Evolutionary conservation across 30 jellyfish, hydroid and myxozoan genomes (phyloP).

Genomic region (Turritopsis rubra): DNA sequence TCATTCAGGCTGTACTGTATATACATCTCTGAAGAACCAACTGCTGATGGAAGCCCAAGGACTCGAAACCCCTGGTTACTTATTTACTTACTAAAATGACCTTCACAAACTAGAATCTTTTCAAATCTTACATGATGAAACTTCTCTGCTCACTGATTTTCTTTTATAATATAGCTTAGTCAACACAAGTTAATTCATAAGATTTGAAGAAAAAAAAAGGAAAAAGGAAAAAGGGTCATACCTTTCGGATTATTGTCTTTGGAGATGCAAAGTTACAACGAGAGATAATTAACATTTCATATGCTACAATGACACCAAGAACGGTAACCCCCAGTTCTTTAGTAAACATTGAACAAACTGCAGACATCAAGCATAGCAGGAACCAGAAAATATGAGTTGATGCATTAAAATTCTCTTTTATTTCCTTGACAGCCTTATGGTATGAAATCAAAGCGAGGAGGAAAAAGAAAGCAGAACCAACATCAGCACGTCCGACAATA

Average conservation of each 20-base stretch:
- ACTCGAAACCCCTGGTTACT: no score
- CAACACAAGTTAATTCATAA: no score
- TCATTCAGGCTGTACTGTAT: no score
- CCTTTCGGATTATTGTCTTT: constrained; percentile 22
- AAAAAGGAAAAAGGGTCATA: background rate
- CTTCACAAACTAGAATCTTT: no score
- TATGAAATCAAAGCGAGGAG: constrained; percentile 38
- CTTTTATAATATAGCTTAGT: no score
- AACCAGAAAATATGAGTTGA: constrained; percentile 31
- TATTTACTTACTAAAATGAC: no score
- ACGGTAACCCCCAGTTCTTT: constrained; percentile 89
- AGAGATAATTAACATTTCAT: constrained; percentile 48
- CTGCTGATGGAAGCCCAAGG: no score
- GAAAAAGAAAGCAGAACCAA: constrained; percentile 69
- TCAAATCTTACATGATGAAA: no score
- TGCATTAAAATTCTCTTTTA: background rate
- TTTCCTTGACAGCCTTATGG: constrained; percentile 28
- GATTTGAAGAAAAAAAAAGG: no score
- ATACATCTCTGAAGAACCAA: no score
- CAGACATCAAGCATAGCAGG: constrained; percentile 26
- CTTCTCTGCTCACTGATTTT: no score
- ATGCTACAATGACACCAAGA: constrained; percentile 57
- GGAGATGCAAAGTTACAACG: constrained; percentile 32
- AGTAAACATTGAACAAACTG: constrained; percentile 47
- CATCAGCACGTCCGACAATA: constrained; percentile 95